Percentiles rank a stretch among this genome's conserved stretches.
Evolutionary conservation across 2,113 vertebrate species (phyloP).

Genomic region (Tragelaphus buxtoni): DNA sequence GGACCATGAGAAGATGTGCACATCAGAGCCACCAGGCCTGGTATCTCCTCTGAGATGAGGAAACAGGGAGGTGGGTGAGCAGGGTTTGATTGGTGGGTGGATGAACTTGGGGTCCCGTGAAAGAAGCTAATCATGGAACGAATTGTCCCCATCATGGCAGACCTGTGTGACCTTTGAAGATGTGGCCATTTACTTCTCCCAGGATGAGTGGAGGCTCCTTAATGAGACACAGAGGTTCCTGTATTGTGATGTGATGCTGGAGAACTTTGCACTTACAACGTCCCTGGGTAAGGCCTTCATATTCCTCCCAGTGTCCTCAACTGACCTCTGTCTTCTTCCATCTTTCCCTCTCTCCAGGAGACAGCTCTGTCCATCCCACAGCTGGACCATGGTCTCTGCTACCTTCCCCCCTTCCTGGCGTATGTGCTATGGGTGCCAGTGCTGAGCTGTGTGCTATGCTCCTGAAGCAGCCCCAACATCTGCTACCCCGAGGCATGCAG

Average conservation of each 20-base stretch:
- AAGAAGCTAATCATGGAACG: background rate
- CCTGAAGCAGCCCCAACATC: background rate
- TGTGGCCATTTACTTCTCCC: slow-evolving; percentile 10
- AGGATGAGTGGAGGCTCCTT: slow-evolving; percentile 34
- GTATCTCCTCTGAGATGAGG: background rate
- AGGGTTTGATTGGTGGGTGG: background rate
- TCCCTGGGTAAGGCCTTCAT: background rate
- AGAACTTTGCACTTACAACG: background rate
- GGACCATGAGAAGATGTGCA: background rate
- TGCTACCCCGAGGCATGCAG: background rate
- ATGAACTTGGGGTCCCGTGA: background rate
- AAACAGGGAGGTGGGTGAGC: background rate
- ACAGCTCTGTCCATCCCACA: background rate
- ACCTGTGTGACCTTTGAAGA: slow-evolving; percentile 2
- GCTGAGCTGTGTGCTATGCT: background rate
- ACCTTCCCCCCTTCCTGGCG: background rate
- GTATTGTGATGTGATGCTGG: slow-evolving; percentile 7
- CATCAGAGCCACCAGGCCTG: background rate
- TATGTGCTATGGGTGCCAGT: background rate
- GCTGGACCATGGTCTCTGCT: background rate
- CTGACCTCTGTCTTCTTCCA: background rate
- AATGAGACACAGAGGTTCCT: background rate
- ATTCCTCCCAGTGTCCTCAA: background rate
- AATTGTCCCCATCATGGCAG: background rate
- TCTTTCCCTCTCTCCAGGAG: background rate